phyloP scores from a whole-genome alignment of 2,888 invertebrate genomes.

The Drosophila pseudotakahashii region DNA sequence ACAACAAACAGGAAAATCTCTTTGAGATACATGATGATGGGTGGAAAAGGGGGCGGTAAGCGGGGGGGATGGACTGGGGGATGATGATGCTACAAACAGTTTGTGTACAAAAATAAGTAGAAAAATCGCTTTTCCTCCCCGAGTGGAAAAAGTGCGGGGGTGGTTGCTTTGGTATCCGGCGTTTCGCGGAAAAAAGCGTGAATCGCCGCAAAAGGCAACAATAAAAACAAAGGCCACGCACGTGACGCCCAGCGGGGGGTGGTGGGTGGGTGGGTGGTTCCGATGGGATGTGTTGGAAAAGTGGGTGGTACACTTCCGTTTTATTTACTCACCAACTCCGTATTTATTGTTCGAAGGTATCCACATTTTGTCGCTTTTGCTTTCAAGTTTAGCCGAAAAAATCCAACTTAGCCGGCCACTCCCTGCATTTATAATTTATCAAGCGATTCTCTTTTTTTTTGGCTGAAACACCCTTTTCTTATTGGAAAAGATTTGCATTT shows the following conservation, averaged over 20 bases:
- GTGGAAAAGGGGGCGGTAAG: constrained; percentile 30
- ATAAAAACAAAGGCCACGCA: constrained; percentile 59
- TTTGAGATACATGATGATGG: constrained; percentile 48
- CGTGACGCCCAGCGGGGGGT: constrained; percentile 64
- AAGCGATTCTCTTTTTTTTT: not conserved
- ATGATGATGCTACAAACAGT: constrained; percentile 42
- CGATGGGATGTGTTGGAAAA: too few species aligned
- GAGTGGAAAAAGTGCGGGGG: constrained; percentile 40
- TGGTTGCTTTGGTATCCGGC: constrained; percentile 45
- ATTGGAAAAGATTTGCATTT: constrained; percentile 17
- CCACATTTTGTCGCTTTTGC: constrained; percentile 79
- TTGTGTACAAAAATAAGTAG: constrained; percentile 66
- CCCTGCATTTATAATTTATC: constrained; percentile 29
- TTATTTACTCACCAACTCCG: constrained; percentile 83
- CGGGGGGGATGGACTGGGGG: constrained; percentile 22
- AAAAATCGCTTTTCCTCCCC: constrained; percentile 77
- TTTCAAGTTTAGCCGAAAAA: constrained; percentile 35
- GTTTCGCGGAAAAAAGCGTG: constrained; percentile 77
- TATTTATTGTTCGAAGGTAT: constrained; percentile 84
- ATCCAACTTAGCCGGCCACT: constrained; percentile 38
- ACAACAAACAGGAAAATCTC: constrained; percentile 63
- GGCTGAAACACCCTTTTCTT: constrained; percentile 14
- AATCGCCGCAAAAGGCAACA: constrained; percentile 64
- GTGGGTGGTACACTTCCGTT: constrained; percentile 17
- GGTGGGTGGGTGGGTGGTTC: constrained; percentile 2